These are phyloP conservation scores for Hoplostethus mediterraneus DNA, from an alignment of 2,797 vertebrate genomes.

Conservation along the genomic window DNA sequence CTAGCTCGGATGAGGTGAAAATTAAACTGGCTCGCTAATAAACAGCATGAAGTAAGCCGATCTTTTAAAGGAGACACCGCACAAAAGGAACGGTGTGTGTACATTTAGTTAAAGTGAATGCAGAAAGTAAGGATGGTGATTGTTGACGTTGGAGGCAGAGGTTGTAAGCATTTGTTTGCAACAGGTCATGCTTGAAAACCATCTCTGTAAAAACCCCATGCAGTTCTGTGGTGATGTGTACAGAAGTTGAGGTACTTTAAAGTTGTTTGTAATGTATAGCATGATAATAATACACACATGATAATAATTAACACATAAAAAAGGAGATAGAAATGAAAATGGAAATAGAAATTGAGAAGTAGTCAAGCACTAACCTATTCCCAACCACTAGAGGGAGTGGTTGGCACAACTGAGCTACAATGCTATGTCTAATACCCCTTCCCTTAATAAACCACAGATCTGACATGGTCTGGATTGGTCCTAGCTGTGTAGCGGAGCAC, in stretches of 20 bases:
- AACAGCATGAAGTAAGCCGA: slow-evolving; percentile 31
- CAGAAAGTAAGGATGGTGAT: not conserved
- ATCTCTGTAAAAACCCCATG: too few relatives aligned
- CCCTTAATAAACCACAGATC: slow-evolving; percentile 9
- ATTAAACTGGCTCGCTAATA: slow-evolving; percentile 35
- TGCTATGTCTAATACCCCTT: not conserved
- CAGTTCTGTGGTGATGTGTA: not conserved
- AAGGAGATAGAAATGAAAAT: not conserved
- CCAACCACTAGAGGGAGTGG: slow-evolving; percentile 61
- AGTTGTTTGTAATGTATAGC: not conserved
- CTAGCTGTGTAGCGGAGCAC: not conserved
- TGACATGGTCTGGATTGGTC: slow-evolving; percentile 25
- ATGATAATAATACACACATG: too few relatives aligned
- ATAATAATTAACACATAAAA: not conserved
- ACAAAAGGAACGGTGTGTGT: slow-evolving; percentile 8
- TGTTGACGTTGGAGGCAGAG: not conserved
- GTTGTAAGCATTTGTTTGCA: not conserved
- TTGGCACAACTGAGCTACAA: slow-evolving; percentile 31
- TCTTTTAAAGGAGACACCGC: slow-evolving; percentile 15
- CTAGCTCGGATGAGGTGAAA: slow-evolving; percentile 41
- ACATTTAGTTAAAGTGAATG: not conserved
- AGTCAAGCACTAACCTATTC: not conserved
- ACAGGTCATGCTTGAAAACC: not conserved
- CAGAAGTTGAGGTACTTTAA: not conserved
- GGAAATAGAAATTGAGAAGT: not conserved